Conservation (phyloP, 2,113 vertebrate genomes). For the Spermophilus dauricus region DNA sequence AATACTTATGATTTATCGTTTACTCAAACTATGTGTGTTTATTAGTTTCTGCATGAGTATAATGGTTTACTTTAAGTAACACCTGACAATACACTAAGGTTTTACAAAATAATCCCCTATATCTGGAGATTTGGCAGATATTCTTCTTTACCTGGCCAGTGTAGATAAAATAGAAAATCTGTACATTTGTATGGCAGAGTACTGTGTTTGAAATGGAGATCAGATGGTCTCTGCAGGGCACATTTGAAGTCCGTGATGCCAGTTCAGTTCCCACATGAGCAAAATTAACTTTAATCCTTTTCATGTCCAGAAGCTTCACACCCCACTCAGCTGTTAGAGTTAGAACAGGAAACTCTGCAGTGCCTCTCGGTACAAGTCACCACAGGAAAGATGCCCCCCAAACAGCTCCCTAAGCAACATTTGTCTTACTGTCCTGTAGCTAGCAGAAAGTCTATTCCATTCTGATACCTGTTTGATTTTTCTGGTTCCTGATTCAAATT, state of each 20-base stretch:
- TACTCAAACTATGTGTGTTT: background rate
- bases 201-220: constrained; percentile 59
- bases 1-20: background rate
- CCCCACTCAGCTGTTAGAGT: background rate
- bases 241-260: constrained; percentile 21
- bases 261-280: constrained; percentile 28
- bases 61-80: background rate
- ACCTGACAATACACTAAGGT: background rate
- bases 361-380: background rate
- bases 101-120: background rate
- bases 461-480: background rate
- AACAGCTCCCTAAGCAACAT: background rate
- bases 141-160: background rate
- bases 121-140: background rate
- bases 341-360: background rate
- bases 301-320: background rate
- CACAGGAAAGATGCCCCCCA: background rate
- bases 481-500: background rate
- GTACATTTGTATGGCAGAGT: constrained; percentile 4
- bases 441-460: background rate
- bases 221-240: background rate
- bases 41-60: background rate
- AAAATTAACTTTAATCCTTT: constrained; percentile 53
- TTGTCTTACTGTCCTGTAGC: background rate
- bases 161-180: constrained; percentile 28